Percentiles rank a stretch among this genome's conserved stretches.
These are phyloP conservation scores for Glyphotaelius pellucidus DNA, from an alignment of 2,888 invertebrate genomes.

Conservation along the genomic window DNA sequence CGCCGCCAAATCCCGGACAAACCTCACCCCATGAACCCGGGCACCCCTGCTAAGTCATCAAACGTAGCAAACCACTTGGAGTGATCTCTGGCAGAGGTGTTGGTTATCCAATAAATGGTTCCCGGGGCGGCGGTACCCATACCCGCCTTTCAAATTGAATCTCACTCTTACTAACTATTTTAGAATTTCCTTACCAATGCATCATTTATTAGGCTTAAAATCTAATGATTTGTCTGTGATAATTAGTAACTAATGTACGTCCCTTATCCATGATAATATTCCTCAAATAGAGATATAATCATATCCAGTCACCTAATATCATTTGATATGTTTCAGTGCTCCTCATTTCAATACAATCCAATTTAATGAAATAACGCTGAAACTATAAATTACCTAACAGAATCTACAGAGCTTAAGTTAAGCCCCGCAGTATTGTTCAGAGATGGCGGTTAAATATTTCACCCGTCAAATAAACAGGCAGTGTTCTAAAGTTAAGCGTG, in stretches of 20 bases:
- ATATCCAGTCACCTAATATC: not conserved
- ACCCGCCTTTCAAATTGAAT: no score
- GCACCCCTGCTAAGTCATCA: no score
- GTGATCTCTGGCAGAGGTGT: no score
- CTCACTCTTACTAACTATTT: not conserved
- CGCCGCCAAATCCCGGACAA: no score
- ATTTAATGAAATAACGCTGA: conserved; percentile 32
- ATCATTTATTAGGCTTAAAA: not conserved
- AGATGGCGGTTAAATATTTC: conserved; percentile 54
- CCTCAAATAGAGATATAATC: not conserved
- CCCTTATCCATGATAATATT: not conserved
- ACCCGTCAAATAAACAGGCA: conserved; percentile 57
- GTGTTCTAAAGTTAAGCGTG: conserved; percentile 58
- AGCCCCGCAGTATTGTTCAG: conserved; percentile 25
- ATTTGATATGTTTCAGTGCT: not conserved
- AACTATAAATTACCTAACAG: conserved; percentile 34
- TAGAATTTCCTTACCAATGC: not conserved
- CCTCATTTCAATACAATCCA: not conserved
- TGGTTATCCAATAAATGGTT: no score
- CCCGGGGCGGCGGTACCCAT: no score
- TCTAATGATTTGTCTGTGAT: not conserved
- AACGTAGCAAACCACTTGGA: no score
- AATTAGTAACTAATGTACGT: not conserved
- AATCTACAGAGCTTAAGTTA: conserved; percentile 23
- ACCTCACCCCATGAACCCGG: no score